A percentile compares a stretch with the other conserved stretches of the same genome.
phyloP scores from a whole-genome alignment of 2,888 invertebrate genomes.

The Nematopogon swammerdamellus region DNA sequence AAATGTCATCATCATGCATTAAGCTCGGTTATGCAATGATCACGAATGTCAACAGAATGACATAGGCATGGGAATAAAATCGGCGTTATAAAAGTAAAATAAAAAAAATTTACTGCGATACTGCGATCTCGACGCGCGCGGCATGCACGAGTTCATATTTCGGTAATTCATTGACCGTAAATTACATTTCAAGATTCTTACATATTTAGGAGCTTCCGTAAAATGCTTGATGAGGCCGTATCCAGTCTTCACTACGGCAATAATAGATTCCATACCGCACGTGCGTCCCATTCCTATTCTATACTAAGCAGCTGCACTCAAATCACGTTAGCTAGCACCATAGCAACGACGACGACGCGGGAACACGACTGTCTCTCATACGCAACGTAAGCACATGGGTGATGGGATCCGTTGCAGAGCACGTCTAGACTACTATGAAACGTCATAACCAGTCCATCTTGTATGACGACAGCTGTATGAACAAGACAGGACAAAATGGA shows the following conservation, averaged over 20 bases:
- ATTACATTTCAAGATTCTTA: conserved; percentile 33
- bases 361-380: neutral
- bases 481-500: neutral
- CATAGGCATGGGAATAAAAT: no score
- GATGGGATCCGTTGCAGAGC: neutral
- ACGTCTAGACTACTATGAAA: no score
- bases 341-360: neutral
- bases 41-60: no score
- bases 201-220: conserved; percentile 35
- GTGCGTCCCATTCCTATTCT: neutral
- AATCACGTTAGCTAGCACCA: neutral
- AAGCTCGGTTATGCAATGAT: no score
- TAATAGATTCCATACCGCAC: neutral
- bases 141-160: no score
- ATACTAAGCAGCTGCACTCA: neutral
- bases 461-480: no score
- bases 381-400: neutral
- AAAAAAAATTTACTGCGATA: no score
- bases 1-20: no score
- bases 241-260: conserved; percentile 39
- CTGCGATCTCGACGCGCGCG: no score
- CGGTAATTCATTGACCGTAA: no score
- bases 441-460: no score
- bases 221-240: conserved; percentile 46
- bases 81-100: no score